Conservation (phyloP, 1,140 invertebrate species). For the Drosophila insularis region DNA sequence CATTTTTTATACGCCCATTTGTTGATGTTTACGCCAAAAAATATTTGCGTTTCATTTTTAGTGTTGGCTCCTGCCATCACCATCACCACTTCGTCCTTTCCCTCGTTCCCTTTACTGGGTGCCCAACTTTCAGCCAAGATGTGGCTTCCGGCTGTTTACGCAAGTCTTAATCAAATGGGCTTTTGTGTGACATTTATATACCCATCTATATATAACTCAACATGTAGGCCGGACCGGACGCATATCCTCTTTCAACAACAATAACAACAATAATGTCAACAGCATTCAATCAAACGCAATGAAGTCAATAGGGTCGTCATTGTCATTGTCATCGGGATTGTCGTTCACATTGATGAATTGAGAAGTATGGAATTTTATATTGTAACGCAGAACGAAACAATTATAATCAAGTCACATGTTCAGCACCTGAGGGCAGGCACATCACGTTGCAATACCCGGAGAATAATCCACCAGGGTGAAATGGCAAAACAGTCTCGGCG, state of each 20-base stretch:
- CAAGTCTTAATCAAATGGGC: constrained; percentile 68
- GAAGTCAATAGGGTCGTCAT: constrained; percentile 43
- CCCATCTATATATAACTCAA: constrained; percentile 58
- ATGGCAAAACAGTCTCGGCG: constrained; percentile 27
- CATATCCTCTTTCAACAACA: constrained; percentile 26
- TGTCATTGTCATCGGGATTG: constrained; percentile 25
- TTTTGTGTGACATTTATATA: constrained; percentile 64
- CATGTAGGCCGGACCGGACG: constrained; percentile 6
- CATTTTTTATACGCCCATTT: constrained; percentile 48
- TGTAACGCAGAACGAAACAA: constrained; percentile 26
- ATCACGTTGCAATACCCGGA: constrained; percentile 32
- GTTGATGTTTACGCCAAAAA: constrained; percentile 66
- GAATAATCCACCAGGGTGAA: background rate
- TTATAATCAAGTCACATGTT: constrained; percentile 52
- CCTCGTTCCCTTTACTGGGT: background rate
- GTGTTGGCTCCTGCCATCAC: constrained; percentile 15
- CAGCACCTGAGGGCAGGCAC: constrained; percentile 41
- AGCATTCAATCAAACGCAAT: constrained; percentile 65
- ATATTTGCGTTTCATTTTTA: constrained; percentile 76
- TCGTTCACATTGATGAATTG: constrained; percentile 42
- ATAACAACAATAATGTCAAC: constrained; percentile 46
- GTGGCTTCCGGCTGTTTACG: constrained; percentile 54
- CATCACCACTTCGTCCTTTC: background rate
- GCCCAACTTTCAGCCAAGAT: background rate
- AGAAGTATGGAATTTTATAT: constrained; percentile 7